phyloP scores from a whole-genome alignment of 2,888 invertebrate species.

The Lamellibrachia satsuma region DNA sequence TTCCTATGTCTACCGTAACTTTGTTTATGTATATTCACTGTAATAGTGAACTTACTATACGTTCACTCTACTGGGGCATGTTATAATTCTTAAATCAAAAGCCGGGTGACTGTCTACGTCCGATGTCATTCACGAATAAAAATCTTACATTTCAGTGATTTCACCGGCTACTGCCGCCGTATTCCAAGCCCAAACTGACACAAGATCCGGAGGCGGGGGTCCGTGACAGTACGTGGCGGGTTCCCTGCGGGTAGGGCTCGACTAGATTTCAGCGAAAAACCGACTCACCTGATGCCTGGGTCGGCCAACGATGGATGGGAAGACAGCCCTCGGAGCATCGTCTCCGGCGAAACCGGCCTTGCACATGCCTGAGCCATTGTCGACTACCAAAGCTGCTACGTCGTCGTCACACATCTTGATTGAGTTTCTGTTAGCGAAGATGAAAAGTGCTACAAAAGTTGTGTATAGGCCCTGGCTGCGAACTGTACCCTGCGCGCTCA shows the following conservation, averaged over 20 bases:
- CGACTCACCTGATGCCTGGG: conserved; percentile 73
- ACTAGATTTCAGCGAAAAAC: neutral
- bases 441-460: neutral
- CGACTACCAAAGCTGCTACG: conserved; percentile 73
- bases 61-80: neutral
- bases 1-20: neutral
- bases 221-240: neutral
- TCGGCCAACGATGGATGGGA: conserved; percentile 83
- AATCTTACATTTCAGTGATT: neutral
- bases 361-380: conserved; percentile 72
- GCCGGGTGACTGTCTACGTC: neutral
- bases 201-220: neutral
- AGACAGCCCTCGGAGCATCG: conserved; percentile 81
- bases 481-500: neutral
- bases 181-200: neutral
- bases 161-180: neutral
- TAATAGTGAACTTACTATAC: too few relatives aligned
- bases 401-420: conserved; percentile 26
- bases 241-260: neutral
- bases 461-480: neutral
- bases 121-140: neutral
- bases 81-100: neutral
- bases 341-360: conserved; percentile 81
- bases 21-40: neutral
- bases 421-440: conserved; percentile 13